Base-by-base conservation (phyloP, 2,113 vertebrate genomes). In the Seriola aureovittata region DNA sequence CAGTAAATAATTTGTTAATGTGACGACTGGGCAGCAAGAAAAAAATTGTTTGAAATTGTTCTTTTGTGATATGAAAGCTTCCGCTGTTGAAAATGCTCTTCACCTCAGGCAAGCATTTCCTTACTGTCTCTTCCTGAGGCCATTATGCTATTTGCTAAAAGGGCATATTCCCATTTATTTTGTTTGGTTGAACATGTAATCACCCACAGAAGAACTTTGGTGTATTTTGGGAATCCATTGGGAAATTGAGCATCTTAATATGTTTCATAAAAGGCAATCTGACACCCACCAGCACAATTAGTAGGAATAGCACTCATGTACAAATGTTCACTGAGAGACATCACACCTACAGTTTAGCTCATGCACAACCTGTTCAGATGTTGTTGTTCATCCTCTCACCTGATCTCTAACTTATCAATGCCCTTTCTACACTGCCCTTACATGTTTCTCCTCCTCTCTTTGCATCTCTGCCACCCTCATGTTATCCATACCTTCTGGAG, bases 381-480 rank as follows among this genome's bases (percentile, higher is more conserved):
- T 54, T 68, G 21, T n/a, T 66, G 9, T 44, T 78, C 8, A 9
- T 79, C 36, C 34, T 59, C 54, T 68, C 48, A 71, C 55, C 66
- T 48, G 36, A 44, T 64, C 7, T 63, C 8, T 71, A 32, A 23
- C 6, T 55, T 25, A 25, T 40, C 29, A 34, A 13, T 25, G 4
- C 36, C 1, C 13, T 67, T 17, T 34, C 38, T 59, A n/a, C 12
- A 4, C 12, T 2, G 19, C 4, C n/a, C 4, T 2, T 46, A 4
- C 54, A 14, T 48, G n/a, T 58, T 48, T 42, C 16, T 34, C 34
- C 42, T 38, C 0, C 9, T 83, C 7, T 80, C 16, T 42, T 36
- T 25, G 14, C 23, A 17, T 40, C 16, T 13, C 25, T 17, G 25
- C 19, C 42, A 12, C 12, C 40, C 4, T 40, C 36, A 59, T 69